Conservation (phyloP, 1,140 invertebrate species). For the Oedothorax gibbosus region DNA sequence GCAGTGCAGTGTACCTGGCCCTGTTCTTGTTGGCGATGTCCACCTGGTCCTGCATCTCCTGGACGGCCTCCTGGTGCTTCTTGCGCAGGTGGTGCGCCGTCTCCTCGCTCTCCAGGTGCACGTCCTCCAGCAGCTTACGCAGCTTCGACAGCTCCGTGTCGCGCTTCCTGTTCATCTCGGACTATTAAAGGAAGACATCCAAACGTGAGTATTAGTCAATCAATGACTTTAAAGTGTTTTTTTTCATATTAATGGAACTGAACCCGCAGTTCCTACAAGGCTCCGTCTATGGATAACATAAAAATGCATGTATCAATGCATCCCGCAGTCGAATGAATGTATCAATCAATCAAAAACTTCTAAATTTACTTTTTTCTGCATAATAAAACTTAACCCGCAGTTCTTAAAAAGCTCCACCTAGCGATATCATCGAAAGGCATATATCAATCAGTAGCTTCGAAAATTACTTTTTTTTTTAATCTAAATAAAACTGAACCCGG, state of each 20-base stretch:
- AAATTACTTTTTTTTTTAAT: too few species aligned
- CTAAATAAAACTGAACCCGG: too few species aligned
- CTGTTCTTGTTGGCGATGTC: conserved; percentile 87
- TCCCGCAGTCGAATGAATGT: too few species aligned
- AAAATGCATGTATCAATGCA: too few species aligned
- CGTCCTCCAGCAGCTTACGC: conserved; percentile 95
- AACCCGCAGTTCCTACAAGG: too few species aligned
- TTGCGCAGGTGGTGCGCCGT: conserved; percentile 92
- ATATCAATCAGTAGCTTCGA: too few species aligned
- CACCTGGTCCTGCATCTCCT: conserved; percentile 96
- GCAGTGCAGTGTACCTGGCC: conserved; percentile 68
- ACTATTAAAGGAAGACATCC: background rate
- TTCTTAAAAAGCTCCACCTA: too few species aligned
- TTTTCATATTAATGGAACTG: background rate
- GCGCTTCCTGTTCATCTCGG: conserved; percentile 95
- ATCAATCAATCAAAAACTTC: too few species aligned
- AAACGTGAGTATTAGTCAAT: background rate
- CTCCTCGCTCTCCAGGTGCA: conserved; percentile 96
- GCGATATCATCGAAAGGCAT: too few species aligned
- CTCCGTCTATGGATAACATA: too few species aligned
- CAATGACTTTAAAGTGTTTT: background rate
- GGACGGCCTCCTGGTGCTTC: conserved; percentile 95
- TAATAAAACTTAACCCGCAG: too few species aligned
- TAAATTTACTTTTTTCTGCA: too few species aligned
- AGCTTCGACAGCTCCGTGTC: conserved; percentile 94